Evolutionary conservation across 2,888 invertebrate genomes (phyloP).

Genomic region (Reticulitermes lucifugus): DNA sequence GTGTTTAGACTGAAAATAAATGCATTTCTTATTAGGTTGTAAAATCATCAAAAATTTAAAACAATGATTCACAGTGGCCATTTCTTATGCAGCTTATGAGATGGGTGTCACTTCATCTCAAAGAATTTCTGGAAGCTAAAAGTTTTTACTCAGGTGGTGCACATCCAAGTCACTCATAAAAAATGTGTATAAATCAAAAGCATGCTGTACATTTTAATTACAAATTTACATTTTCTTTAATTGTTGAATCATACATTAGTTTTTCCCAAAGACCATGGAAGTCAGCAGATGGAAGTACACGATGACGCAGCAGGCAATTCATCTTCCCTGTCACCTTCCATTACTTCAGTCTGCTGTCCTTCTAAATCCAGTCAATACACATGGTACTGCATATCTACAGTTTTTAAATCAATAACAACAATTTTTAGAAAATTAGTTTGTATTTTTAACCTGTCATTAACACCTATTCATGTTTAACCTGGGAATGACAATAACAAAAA

Average conservation of each 20-base stretch:
- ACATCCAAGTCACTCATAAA: neutral
- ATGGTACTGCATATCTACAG: neutral
- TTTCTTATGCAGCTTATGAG: no score
- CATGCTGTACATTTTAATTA: neutral
- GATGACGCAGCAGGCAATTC: conserved; percentile 75
- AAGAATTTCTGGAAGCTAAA: no score
- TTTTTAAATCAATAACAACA: conserved; percentile 23
- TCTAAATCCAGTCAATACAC: conserved; percentile 7
- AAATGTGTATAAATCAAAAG: neutral
- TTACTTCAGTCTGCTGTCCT: no score
- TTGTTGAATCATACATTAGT: conserved; percentile 79
- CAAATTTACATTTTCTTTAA: conserved; percentile 75
- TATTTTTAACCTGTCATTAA: neutral
- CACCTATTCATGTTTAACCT: no score
- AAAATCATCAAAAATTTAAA: no score
- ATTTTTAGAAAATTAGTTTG: neutral
- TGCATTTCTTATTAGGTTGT: no score
- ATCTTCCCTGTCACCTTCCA: conserved; percentile 63
- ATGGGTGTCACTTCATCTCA: no score
- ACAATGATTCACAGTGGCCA: no score
- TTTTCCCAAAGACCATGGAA: conserved; percentile 92
- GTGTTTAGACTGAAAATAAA: no score
- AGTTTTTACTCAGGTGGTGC: no score
- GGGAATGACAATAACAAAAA: no score
- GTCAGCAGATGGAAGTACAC: conserved; percentile 83